A percentile compares a stretch with the other conserved stretches of the same genome.
phyloP scores from a whole-genome alignment of 2,888 invertebrate species.

The Pristionchus mayeri region DNA sequence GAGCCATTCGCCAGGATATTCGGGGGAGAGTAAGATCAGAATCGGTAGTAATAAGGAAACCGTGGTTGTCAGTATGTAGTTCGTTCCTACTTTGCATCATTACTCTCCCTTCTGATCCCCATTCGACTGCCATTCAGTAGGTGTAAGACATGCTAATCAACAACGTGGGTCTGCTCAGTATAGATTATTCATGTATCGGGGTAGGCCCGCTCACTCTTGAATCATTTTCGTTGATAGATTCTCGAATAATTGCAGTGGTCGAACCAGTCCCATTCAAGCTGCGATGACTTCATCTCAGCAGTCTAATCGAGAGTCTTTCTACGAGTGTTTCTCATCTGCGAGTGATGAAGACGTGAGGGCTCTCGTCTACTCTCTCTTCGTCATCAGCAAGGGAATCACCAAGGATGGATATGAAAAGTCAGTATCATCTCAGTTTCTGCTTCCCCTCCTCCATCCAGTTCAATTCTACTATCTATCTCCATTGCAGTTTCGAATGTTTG shows the following conservation, averaged over 20 bases:
- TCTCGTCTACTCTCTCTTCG: slow-evolving; percentile 66
- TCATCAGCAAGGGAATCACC: slow-evolving; percentile 37
- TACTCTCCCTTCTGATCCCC: neutral
- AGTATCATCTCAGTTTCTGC: neutral
- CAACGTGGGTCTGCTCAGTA: too few species aligned
- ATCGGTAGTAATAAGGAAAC: too few species aligned
- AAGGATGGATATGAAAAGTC: slow-evolving; percentile 50
- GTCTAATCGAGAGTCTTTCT: slow-evolving; percentile 33
- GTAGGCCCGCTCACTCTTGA: too few species aligned
- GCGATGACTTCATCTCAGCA: slow-evolving; percentile 3
- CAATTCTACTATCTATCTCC: neutral
- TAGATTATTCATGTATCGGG: too few species aligned
- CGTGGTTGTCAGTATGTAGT: too few species aligned
- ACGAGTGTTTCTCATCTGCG: slow-evolving; percentile 63
- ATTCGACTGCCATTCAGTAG: slow-evolving; percentile 21
- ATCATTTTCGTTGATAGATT: neutral
- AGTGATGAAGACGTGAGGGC: slow-evolving; percentile 58
- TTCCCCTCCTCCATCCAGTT: neutral
- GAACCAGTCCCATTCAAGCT: neutral
- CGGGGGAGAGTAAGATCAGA: too few species aligned
- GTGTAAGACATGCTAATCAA: neutral
- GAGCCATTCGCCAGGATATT: too few species aligned
- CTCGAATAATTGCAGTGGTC: neutral
- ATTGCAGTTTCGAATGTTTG: slow-evolving; percentile 63
- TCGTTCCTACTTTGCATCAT: slow-evolving; percentile 6